phyloP scores from a whole-genome alignment of 1,140 invertebrate genomes.

The Lordiphosa stackelbergi region DNA sequence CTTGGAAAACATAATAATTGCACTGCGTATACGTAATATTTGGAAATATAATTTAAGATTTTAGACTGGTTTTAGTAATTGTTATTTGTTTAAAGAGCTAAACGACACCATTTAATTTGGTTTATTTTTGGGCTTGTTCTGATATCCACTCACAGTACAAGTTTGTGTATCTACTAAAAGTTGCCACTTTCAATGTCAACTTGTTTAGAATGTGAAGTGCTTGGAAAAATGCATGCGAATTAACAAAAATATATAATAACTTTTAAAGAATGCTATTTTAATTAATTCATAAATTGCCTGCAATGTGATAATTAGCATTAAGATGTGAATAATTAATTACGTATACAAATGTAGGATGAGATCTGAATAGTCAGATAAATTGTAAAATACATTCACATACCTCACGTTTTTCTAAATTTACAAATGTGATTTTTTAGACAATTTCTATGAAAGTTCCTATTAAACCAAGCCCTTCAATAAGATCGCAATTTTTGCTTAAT shows the following conservation, averaged over 20 bases:
- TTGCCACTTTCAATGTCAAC: conserved; percentile 41
- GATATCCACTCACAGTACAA: conserved; percentile 20
- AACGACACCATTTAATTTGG: conserved; percentile 19
- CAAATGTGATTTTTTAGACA: too few species aligned
- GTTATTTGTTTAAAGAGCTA: conserved; percentile 7
- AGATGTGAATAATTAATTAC: background rate
- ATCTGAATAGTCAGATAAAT: too few species aligned
- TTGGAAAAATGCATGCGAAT: conserved; percentile 25
- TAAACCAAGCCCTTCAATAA: too few species aligned
- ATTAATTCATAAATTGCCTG: conserved; percentile 15
- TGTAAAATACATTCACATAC: too few species aligned
- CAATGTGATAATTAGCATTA: conserved; percentile 1
- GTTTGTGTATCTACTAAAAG: conserved; percentile 32
- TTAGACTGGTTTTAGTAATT: conserved; percentile 22
- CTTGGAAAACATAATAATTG: conserved; percentile 39
- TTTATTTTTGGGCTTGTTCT: conserved; percentile 18
- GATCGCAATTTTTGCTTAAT: too few species aligned
- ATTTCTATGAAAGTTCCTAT: too few species aligned
- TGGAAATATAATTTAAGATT: conserved; percentile 8
- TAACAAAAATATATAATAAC: background rate
- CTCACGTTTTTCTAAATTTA: too few species aligned
- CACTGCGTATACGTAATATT: conserved; percentile 40
- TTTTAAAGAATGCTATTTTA: conserved; percentile 1
- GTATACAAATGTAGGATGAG: background rate
- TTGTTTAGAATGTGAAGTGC: conserved; percentile 36